Percentiles rank a stretch among this genome's conserved stretches.
phyloP scores from a whole-genome alignment of 2,888 invertebrate genomes.

The Alsophila aescularia region DNA sequence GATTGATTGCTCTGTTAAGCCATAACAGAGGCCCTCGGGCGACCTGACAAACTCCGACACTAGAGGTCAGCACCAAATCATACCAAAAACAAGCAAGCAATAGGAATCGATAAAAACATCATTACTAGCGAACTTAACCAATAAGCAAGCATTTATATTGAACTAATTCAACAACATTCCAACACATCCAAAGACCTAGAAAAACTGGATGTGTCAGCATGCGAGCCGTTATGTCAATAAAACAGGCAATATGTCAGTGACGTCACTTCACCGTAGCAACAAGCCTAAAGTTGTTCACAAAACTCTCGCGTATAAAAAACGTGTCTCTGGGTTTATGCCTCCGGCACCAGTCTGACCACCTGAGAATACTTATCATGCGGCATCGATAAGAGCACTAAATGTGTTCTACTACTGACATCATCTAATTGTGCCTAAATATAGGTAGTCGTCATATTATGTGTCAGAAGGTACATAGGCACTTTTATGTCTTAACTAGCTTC shows the following conservation, averaged over 20 bases:
- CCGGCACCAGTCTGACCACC: slow-evolving; percentile 23
- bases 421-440: slow-evolving; percentile 24
- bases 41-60: too few species aligned
- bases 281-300: slow-evolving; percentile 22
- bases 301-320: slow-evolving; percentile 22
- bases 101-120: too few species aligned
- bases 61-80: too few species aligned
- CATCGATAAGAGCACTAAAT: slow-evolving; percentile 23
- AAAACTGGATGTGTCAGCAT: slow-evolving; percentile 19
- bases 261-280: slow-evolving; percentile 26
- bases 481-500: background rate
- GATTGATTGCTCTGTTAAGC: too few species aligned
- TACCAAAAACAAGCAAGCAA: too few species aligned
- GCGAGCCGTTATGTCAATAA: slow-evolving; percentile 28
- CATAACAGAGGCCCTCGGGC: too few species aligned
- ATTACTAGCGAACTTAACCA: too few species aligned
- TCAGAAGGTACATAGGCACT: background rate
- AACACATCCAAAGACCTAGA: slow-evolving; percentile 20
- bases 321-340: slow-evolving; percentile 17
- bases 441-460: background rate
- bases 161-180: slow-evolving; percentile 17
- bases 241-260: slow-evolving; percentile 14
- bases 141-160: background rate
- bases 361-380: slow-evolving; percentile 26
- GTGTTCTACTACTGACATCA: slow-evolving; percentile 31